Evolutionary conservation across 2,888 invertebrate genomes (phyloP).

Genomic region (Sminthurides aquaticus): DNA sequence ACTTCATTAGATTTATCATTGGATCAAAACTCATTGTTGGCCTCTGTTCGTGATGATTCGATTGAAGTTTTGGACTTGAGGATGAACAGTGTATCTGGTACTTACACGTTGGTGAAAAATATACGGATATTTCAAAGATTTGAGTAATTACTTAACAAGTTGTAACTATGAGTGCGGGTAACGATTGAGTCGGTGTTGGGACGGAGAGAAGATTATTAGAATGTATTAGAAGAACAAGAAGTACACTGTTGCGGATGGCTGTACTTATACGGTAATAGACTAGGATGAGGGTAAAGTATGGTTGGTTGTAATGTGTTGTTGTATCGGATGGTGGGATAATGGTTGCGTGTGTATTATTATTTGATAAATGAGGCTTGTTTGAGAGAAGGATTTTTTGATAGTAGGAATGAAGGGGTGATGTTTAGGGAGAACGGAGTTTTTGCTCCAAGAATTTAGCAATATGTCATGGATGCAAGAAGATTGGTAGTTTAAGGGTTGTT

Average conservation of each 20-base stretch:
- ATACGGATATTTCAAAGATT: neutral
- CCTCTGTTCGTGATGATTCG: slow-evolving; percentile 91
- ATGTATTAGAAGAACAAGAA: too few relatives aligned
- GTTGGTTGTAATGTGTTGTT: too few relatives aligned
- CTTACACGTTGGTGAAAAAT: slow-evolving; percentile 68
- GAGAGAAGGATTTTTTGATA: too few relatives aligned
- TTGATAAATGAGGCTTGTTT: neutral
- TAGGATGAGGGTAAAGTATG: too few relatives aligned
- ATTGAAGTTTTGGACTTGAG: slow-evolving; percentile 88
- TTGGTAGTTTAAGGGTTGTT: neutral
- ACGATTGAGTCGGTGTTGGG: too few relatives aligned
- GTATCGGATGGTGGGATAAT: neutral
- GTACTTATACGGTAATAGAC: neutral
- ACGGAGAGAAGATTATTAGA: too few relatives aligned
- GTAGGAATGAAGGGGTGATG: too few relatives aligned
- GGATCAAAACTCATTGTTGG: slow-evolving; percentile 83
- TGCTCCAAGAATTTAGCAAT: neutral
- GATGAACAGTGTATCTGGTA: slow-evolving; percentile 82
- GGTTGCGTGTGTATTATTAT: neutral
- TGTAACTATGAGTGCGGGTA: too few relatives aligned
- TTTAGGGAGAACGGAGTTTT: neutral
- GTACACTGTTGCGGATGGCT: too few relatives aligned
- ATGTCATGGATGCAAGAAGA: too few relatives aligned
- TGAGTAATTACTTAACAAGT: too few relatives aligned
- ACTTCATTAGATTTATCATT: slow-evolving; percentile 72